phyloP scores from a whole-genome alignment of 2,797 vertebrate species.

The Sarcophilus harrisii region DNA sequence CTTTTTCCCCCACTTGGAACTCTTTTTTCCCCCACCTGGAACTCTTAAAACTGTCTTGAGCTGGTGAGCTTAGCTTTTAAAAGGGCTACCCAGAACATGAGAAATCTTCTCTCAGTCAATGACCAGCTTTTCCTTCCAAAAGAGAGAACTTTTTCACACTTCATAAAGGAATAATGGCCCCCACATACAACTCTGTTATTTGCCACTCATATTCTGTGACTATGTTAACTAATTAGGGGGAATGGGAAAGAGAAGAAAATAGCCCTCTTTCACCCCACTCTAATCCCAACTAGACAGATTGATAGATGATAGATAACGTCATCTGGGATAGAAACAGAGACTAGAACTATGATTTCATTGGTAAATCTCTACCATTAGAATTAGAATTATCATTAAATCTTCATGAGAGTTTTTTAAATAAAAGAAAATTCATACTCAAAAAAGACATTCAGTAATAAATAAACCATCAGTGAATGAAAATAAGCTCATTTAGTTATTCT shows the following conservation, averaged over 20 bases:
- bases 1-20: background rate
- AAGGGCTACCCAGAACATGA: background rate
- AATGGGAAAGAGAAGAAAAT: background rate
- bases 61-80: background rate
- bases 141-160: background rate
- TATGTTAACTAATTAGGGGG: background rate
- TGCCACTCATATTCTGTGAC: background rate
- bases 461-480: conserved; percentile 82
- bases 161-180: background rate
- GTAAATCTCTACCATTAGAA: background rate
- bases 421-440: conserved; percentile 76
- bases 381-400: conserved; percentile 57
- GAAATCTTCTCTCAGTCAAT: background rate
- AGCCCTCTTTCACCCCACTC: background rate
- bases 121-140: background rate
- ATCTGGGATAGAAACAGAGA: background rate
- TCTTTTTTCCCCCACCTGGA: background rate
- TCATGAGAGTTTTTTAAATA: conserved; percentile 74
- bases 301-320: background rate
- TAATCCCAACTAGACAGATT: background rate
- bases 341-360: background rate
- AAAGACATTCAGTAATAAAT: conserved; percentile 81
- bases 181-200: background rate
- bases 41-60: background rate
- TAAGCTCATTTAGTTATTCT: conserved; percentile 82